Base-by-base conservation (phyloP, 2,113 vertebrate species). In the Helogale parvula region DNA sequence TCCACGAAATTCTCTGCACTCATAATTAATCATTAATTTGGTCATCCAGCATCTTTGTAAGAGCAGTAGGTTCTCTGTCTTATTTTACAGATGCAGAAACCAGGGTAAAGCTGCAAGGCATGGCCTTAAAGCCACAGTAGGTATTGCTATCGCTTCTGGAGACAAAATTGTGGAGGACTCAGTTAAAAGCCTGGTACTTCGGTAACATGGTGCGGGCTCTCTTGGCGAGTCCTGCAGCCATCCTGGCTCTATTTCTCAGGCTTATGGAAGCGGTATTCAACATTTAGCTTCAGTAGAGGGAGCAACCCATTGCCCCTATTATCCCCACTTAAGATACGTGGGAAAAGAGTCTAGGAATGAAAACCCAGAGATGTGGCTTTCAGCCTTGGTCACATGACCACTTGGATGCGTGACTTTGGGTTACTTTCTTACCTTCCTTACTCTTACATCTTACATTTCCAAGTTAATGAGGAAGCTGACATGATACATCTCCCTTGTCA, bases 21-120 rank as follows among this genome's bases (percentile, higher is more conserved):
- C 19, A 47, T 52, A 94, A 91, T 94, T 85, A 93, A 72, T 96
- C 54, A 88, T 83, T 80, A 80, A 92, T 88, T 95, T 41, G 76
- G 69, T 77, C 27, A 95, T 45, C n/a, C 7, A 41, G 21, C 5
- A 66, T 81, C 50, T 84, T 81, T 71, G 1, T 71, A 66, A 90
- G 54, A 94, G n/a, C 35, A 71, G 17, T 87, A 69, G 21, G 19
- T 10, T 66, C 17, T 82, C 23, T 81, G 41, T 60, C 93, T 93
- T 89, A 90, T 76, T 83, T 84, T 76, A 84, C 63, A 92, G 63
- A 57, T 65, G 47, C 92, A 57, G 31, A 86, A 92, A 95, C 33
- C 0, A 72, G 7, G 12, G 41, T 47, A 79, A 81, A 80, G 38
- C 87, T 47, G 21, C 38, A 81, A 86, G 54, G 82, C 31, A 86